A percentile compares a stretch with the other conserved stretches of the same genome.
Conservation (phyloP, 1,140 invertebrate genomes). For the Drosophila athabasca region DNA sequence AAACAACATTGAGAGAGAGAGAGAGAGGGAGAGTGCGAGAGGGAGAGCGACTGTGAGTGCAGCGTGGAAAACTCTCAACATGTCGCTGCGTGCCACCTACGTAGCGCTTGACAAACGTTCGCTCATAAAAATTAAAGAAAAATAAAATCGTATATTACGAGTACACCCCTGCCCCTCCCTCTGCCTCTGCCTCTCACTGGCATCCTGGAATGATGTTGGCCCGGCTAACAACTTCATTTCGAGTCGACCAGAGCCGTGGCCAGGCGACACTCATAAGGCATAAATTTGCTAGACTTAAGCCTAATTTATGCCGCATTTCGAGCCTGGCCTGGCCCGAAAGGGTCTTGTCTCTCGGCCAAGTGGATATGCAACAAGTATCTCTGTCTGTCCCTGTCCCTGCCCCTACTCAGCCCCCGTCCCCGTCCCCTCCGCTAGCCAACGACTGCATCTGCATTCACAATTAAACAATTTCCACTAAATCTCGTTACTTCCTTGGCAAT, state of each 20-base stretch:
- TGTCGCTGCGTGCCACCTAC: constrained; percentile 72
- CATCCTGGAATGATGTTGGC: constrained; percentile 72
- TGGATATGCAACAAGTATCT: constrained; percentile 68
- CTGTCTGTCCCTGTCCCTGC: constrained; percentile 24
- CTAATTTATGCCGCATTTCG: constrained; percentile 80
- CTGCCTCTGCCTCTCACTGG: background rate
- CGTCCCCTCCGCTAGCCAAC: background rate
- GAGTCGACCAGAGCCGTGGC: constrained; percentile 12
- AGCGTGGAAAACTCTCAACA: constrained; percentile 55
- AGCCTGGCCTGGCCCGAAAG: constrained; percentile 46
- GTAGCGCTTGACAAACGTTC: constrained; percentile 72
- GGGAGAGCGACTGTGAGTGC: background rate
- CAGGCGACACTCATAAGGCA: constrained; percentile 79
- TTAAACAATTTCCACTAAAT: constrained; percentile 84
- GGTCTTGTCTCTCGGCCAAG: constrained; percentile 34
- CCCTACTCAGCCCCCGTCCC: constrained; percentile 1
- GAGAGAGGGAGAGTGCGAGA: background rate
- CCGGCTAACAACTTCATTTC: constrained; percentile 83
- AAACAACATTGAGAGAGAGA: constrained; percentile 5
- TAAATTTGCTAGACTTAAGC: constrained; percentile 83
- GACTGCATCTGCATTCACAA: constrained; percentile 82
- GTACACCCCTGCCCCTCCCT: no score
- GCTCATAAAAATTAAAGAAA: constrained; percentile 79
- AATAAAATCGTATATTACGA: constrained; percentile 80
- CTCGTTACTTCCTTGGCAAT: constrained; percentile 83